phyloP scores from a whole-genome alignment of 2,888 invertebrate species.

The Microctonus hyperodae region DNA sequence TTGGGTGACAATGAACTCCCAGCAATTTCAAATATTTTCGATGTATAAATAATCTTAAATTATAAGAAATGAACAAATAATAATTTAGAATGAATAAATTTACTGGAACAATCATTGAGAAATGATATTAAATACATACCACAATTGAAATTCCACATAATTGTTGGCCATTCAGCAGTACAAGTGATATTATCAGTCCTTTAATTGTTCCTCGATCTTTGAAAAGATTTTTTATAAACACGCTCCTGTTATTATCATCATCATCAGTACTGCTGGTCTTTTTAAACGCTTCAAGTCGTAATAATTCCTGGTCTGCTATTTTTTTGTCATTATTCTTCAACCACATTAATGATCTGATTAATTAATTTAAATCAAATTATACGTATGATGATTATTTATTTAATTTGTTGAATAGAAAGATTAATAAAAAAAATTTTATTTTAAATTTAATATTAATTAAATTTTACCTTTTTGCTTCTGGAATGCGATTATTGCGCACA shows the following conservation, averaged over 20 bases:
- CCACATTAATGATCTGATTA: conserved; percentile 37
- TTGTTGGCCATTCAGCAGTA: conserved; percentile 62
- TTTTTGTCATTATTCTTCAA: conserved; percentile 49
- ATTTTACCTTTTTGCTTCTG: conserved; percentile 47
- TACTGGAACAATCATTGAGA: conserved; percentile 36
- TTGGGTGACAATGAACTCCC: conserved; percentile 65
- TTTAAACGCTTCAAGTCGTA: conserved; percentile 44
- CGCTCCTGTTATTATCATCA: too few relatives aligned
- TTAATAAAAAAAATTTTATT: background rate
- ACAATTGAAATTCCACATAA: conserved; percentile 63
- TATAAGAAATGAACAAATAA: conserved; percentile 40
- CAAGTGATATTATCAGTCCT: conserved; percentile 58
- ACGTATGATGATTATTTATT: conserved; percentile 23
- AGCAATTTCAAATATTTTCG: conserved; percentile 66
- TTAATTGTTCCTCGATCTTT: conserved; percentile 56
- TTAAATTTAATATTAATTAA: background rate
- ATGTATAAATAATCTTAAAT: conserved; percentile 63
- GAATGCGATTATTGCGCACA: conserved; percentile 54
- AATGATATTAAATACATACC: conserved; percentile 55
- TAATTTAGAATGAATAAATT: background rate
- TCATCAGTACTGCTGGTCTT: conserved; percentile 42
- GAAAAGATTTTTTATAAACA: conserved; percentile 60
- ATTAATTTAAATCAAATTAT: too few relatives aligned
- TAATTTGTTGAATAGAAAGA: too few relatives aligned
- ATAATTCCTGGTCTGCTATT: conserved; percentile 50